phyloP scores from a whole-genome alignment of 2,888 invertebrate species.

The Lasioglossum malachurum region DNA sequence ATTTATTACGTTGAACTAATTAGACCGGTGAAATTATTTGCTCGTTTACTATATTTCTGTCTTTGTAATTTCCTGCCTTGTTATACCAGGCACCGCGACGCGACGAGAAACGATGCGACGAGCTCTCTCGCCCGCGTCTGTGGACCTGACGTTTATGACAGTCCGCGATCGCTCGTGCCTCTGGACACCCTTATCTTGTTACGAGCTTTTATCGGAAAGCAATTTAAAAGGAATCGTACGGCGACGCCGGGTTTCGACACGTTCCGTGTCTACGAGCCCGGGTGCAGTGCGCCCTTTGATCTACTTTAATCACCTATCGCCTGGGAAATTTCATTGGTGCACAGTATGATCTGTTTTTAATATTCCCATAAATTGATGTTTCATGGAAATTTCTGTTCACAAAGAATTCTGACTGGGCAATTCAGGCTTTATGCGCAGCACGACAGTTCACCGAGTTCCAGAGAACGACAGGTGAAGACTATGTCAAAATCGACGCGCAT shows the following conservation, averaged over 20 bases:
- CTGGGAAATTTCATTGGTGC: not conserved
- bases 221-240: not conserved
- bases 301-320: not conserved
- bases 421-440: not conserved
- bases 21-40: constrained; percentile 48
- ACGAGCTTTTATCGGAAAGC: constrained; percentile 7
- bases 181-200: not conserved
- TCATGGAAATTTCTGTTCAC: not conserved
- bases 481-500: constrained; percentile 7
- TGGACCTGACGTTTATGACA: constrained; percentile 23
- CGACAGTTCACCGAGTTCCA: not conserved
- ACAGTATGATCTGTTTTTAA: not conserved
- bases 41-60: constrained; percentile 38
- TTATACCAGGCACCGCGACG: constrained; percentile 19
- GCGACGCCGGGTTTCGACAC: not conserved
- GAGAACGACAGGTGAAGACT: constrained; percentile 23
- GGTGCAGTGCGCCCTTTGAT: not conserved
- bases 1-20: constrained; percentile 55
- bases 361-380: not conserved
- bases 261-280: not conserved
- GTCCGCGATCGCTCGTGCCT: not conserved
- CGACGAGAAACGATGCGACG: not conserved
- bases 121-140: not conserved
- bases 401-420: not conserved
- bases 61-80: constrained; percentile 45